A percentile compares a stretch with the other conserved stretches of the same genome.
phyloP scores from a whole-genome alignment of 2,797 vertebrate species.

The Anas acuta region DNA sequence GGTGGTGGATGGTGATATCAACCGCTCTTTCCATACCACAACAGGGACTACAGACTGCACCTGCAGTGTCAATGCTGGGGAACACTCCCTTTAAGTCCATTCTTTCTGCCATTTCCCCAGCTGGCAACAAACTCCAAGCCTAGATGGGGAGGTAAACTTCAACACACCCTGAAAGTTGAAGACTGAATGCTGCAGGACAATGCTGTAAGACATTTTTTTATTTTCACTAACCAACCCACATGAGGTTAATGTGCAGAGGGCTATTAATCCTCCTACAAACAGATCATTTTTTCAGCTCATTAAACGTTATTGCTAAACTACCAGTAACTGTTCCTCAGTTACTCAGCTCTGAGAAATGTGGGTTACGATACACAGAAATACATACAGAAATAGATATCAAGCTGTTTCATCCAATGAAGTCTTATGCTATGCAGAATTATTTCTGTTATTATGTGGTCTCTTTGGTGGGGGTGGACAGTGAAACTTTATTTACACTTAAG shows the following conservation, averaged over 20 bases:
- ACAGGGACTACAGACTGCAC: background rate
- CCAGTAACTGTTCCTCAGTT: background rate
- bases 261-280: constrained; percentile 3
- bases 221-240: background rate
- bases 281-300: constrained; percentile 12
- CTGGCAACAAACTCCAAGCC: background rate
- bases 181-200: background rate
- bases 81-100: background rate
- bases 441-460: background rate
- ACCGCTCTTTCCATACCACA: background rate
- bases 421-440: background rate
- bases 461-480: background rate
- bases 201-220: background rate
- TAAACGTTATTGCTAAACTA: constrained; percentile 28
- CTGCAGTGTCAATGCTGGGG: background rate
- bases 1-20: background rate
- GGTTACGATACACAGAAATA: background rate
- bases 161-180: background rate
- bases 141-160: background rate
- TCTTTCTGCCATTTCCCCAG: background rate
- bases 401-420: background rate
- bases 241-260: background rate
- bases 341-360: background rate
- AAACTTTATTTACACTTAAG: background rate
- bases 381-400: background rate